Evolutionary conservation across 1,140 invertebrate genomes (phyloP), one percentile per base, ranked within the genome.

Genomic region (Polypedilum vanderplanki): DNA sequence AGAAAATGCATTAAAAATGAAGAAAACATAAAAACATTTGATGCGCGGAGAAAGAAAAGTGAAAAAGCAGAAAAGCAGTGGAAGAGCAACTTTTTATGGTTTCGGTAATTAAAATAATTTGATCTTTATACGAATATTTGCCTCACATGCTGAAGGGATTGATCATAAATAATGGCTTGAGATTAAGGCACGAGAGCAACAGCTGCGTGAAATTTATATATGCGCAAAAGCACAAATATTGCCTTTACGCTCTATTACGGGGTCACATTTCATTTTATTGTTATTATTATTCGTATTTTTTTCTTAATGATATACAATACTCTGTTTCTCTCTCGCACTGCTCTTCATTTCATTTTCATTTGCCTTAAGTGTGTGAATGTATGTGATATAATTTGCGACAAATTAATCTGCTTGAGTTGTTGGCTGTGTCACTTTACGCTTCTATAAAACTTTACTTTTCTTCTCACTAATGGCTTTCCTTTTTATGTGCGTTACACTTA

Each of bases 191-290:
- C 10, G 46, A 57, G n/a, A 57, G 46, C 46, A 57, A 57, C 46
- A 57, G 46, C 46, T 57, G 46, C 46, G 46, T 57, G n/a, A 57
- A 57, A 57, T 57, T 57, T 57, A 57, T 57, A n/a, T 57, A 57
- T 57, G 24, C 46, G n/a, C 46, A 57, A n/a, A n/a, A 33, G 24
- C 46, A 57, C 15, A 57, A 57, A 57, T n/a, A 12, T 57, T 57
- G 46, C 24, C 24, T 33, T 33, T 33, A 33, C 24, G 24, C 24
- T 33, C 24, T 57, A 57, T 57, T 57, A 57, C 46, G 46, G 46
- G 46, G 46, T 57, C 46, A 57, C 46, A 57, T 57, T 57, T 57
- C n/a, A 57, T 57, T 57, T 57, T n/a, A 57, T 57, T 57, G n/a
- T 57, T 12, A 57, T 33, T 33, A 33, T 1, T 33, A 33, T 33